Percentiles rank a stretch among this genome's conserved stretches.
phyloP scores from a whole-genome alignment of 2,113 vertebrate genomes.

The Cheilinus undulatus region DNA sequence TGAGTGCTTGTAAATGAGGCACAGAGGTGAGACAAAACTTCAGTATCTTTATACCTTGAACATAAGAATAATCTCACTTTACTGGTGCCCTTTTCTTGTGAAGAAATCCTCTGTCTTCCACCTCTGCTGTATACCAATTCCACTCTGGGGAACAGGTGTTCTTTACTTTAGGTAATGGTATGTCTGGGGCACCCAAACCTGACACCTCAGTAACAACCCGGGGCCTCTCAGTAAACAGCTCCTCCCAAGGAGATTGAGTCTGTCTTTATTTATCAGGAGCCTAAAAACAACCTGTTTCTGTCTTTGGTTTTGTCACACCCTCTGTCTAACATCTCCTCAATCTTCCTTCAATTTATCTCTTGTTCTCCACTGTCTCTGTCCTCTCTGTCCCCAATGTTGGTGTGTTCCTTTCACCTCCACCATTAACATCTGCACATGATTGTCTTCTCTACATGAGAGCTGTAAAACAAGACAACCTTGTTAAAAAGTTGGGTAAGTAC shows the following conservation, averaged over 20 bases:
- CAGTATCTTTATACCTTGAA: not conserved
- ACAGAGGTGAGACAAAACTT: not conserved
- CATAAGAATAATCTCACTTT: not conserved
- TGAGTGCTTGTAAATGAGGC: not conserved
- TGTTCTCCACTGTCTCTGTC: not conserved
- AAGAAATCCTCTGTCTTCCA: not conserved
- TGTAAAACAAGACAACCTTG: conserved; percentile 31
- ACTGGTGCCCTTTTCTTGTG: conserved; percentile 3
- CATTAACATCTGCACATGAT: not conserved
- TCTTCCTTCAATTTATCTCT: not conserved
- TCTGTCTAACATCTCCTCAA: conserved; percentile 9
- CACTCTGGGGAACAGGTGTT: conserved; percentile 17
- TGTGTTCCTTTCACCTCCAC: not conserved
- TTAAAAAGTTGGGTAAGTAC: conserved; percentile 1
- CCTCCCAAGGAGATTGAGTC: conserved; percentile 34
- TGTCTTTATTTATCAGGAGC: conserved; percentile 57
- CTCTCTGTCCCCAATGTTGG: not conserved
- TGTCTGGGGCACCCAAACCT: conserved; percentile 58
- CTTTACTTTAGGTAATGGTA: conserved; percentile 33
- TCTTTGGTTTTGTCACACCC: conserved; percentile 11
- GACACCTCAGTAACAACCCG: conserved; percentile 50
- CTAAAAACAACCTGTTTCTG: conserved; percentile 27
- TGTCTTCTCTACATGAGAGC: not conserved
- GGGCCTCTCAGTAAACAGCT: conserved; percentile 16
- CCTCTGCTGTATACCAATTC: conserved; percentile 3